Evolutionary conservation across 1,140 invertebrate species (phyloP).

Genomic region (Sitophilus oryzae): DNA sequence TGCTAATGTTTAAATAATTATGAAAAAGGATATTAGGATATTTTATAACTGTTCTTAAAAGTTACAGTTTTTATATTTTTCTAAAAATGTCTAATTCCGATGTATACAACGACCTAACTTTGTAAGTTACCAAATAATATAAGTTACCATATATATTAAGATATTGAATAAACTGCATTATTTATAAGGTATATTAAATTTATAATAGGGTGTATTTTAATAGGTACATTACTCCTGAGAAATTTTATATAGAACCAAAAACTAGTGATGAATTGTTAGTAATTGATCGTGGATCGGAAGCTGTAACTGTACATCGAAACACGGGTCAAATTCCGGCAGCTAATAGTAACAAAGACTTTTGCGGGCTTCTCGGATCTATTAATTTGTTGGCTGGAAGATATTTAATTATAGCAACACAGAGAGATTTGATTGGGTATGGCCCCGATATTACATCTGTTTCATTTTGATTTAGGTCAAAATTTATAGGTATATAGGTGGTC

Average conservation of each 20-base stretch:
- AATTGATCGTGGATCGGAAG: constrained; percentile 65
- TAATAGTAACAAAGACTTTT: constrained; percentile 67
- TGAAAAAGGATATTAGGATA: too few relatives aligned
- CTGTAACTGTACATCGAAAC: constrained; percentile 59
- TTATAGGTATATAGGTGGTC: constrained; percentile 58
- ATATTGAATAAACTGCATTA: neutral
- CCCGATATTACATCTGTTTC: neutral
- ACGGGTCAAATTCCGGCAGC: constrained; percentile 55
- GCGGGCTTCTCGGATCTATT: constrained; percentile 85
- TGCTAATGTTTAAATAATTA: too few relatives aligned
- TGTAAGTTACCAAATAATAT: constrained; percentile 46
- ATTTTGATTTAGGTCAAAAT: neutral
- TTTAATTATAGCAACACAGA: constrained; percentile 83
- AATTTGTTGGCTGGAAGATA: constrained; percentile 81
- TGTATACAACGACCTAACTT: constrained; percentile 41
- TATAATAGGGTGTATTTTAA: constrained; percentile 31
- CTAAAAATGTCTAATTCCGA: constrained; percentile 21
- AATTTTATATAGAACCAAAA: constrained; percentile 65
- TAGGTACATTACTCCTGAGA: constrained; percentile 66
- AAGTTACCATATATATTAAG: neutral
- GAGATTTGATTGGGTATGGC: constrained; percentile 70
- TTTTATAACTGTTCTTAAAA: too few relatives aligned
- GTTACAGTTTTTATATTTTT: too few relatives aligned
- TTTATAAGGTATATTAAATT: constrained; percentile 9
- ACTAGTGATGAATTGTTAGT: constrained; percentile 57